Evolutionary conservation across 2,888 invertebrate genomes (phyloP), one percentile per base, ranked within the genome.

Genomic region (Quadroppia sp.): DNA sequence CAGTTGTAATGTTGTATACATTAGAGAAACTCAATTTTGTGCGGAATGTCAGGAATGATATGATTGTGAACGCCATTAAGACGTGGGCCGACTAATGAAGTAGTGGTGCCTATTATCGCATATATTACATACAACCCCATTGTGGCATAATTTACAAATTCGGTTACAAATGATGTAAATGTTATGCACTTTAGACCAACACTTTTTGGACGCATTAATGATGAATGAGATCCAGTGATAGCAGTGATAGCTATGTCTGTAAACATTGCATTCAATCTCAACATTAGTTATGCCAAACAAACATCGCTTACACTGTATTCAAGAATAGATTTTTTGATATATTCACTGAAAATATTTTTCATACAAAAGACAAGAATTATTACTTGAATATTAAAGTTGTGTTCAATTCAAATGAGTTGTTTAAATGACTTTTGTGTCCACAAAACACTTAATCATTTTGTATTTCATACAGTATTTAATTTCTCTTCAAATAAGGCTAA

Each of bases 121-220:
- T 59, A 59, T 28, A 59, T 59, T 59, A 59, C 30, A 13, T 15
- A 30, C 28, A 30, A n/a, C n/a, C n/a, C n/a, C 30, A 59, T 64
- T 64, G 36, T 64, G n/a, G n/a, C 17, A 64, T 36, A 64, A 36
- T 36, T 36, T 64, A 36, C 64, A 64, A 64, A 59, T 59, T 59
- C 59, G 30, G 28, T 59, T 28, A 23, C n/a, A n/a, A n/a, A n/a
- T n/a, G n/a, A n/a, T n/a, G n/a, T n/a, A n/a, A n/a, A n/a, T 59
- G 64, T 64, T 64, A 64, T 64, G n/a, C 32, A 64, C 36, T 6
- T 64, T 59, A 59, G 64, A 64, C 64, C 64, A 64, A 64, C 64
- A 64, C 64, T 64, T 64, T 64, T 64, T 32, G 32, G 20, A 32
- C 64, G 36, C 64, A 64, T 64, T 64, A 64, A 36, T 32, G 64